Evolutionary conservation across 2,113 vertebrate species (phyloP).

Genomic region (Nansenia antarctica): DNA sequence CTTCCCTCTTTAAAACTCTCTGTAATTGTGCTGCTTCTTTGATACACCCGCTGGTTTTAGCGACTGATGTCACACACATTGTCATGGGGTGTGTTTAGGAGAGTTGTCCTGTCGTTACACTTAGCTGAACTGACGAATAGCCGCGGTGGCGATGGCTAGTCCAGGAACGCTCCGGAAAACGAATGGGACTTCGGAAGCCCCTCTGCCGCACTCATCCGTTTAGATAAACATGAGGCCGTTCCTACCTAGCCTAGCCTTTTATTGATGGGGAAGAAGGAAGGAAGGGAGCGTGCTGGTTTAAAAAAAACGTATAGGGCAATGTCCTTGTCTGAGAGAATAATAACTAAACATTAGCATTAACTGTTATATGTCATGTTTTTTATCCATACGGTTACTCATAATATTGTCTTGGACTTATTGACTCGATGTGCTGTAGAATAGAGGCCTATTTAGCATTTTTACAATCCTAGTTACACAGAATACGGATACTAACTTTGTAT

Average conservation of each 20-base stretch:
- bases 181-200: too few species aligned
- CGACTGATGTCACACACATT: constrained; percentile 54
- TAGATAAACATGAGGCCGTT: too few species aligned
- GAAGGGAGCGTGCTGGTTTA: constrained; percentile 13
- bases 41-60: constrained; percentile 72
- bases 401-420: too few species aligned
- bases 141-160: too few species aligned
- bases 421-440: too few species aligned
- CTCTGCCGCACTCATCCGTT: too few species aligned
- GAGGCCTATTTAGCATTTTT: constrained; percentile 26
- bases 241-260: too few species aligned
- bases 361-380: too few species aligned
- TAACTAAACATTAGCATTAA: constrained; percentile 33
- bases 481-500: background rate
- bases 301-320: constrained; percentile 19
- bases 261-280: too few species aligned
- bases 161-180: too few species aligned
- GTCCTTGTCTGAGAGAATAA: constrained; percentile 14
- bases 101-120: constrained; percentile 43
- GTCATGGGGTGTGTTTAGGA: constrained; percentile 57
- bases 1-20: constrained; percentile 51
- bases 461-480: background rate
- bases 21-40: constrained; percentile 70
- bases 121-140: constrained; percentile 56
- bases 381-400: too few species aligned